Base-by-base conservation (phyloP, 1,140 invertebrate species). In the Philopotamus ludificatus region DNA sequence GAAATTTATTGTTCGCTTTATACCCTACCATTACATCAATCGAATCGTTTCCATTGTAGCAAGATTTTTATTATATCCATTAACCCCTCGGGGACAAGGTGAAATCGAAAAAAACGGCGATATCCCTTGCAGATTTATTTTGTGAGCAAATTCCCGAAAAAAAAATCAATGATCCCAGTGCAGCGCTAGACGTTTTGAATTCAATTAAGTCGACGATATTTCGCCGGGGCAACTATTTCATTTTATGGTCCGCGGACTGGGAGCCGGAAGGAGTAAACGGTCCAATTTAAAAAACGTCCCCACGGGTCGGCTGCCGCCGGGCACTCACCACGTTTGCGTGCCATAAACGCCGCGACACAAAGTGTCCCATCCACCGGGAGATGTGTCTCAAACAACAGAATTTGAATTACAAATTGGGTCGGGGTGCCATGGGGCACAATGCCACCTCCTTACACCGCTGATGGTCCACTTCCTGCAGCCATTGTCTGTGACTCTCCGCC, bases 391-490 rank as follows among this genome's bases (percentile, higher is more conserved):
- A 63, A 67, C 60, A 63, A 59, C 53, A 57, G 25, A 67, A 67
- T 67, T 63, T 67, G 66, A 67, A 67, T 67, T 67, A 67, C 66
- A 67, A 67, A 67, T 67, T 67, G 59, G 47, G 18, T 3, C 53
- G 12, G 34, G 20, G 16, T 18, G 51, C 12, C n/a, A 23, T 45
- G 53, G 18, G 45, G 23, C 34, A 65, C 63, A 65, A 65, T 34
- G 42, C 16, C 28, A 16, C n/a, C 23, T 57, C 21, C 42, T 34
- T 34, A 34, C 28, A 34, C 28, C 28, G 28, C 28, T 34, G 28
- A 34, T 25, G 51, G 50, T 39, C 22, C 41, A 25, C 26, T 54
- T 54, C 59, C 61, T 53, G 22, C 20, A 26, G 25, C 58, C 26
- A 26, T 54, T 67, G 23, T 39, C 53, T 63, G 59, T 42, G 49